These are phyloP conservation scores for Mastigias papua DNA, from an alignment of 30 jellyfish, hydroid and myxozoan species.

Conservation along the genomic window DNA sequence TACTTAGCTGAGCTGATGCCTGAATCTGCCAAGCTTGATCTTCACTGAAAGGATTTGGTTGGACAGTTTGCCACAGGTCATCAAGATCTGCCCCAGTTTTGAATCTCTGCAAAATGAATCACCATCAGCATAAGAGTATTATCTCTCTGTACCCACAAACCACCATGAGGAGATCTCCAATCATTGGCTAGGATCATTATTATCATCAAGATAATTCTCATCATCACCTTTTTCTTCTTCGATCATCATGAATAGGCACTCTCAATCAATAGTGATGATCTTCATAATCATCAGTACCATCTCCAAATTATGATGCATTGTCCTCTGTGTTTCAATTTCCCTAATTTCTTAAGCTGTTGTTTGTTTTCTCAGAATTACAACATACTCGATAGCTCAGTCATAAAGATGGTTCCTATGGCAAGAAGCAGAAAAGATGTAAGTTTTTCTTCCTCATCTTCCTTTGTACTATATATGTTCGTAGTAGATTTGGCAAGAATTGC, in stretches of 20 bases:
- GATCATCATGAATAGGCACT: too few relatives aligned
- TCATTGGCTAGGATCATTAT: too few relatives aligned
- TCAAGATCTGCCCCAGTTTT: too few relatives aligned
- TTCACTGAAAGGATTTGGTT: too few relatives aligned
- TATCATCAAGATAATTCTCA: neutral
- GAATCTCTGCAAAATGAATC: too few relatives aligned
- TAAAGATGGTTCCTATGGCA: slow-evolving; percentile 96
- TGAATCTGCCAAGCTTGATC: too few relatives aligned
- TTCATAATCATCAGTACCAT: neutral
- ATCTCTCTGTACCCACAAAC: neutral
- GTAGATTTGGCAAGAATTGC: neutral
- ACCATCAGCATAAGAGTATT: neutral
- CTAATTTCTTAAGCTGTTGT: neutral
- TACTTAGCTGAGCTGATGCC: too few relatives aligned
- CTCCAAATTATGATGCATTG: neutral
- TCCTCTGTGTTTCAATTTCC: neutral
- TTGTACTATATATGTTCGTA: neutral
- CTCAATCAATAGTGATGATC: too few relatives aligned
- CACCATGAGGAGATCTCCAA: too few relatives aligned
- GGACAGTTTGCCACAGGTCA: too few relatives aligned
- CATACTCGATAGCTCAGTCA: slow-evolving; percentile 93
- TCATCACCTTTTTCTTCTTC: neutral
- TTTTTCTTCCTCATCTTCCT: neutral
- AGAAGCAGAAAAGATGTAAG: slow-evolving; percentile 81
- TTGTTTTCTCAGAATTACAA: slow-evolving; percentile 77